Base-by-base conservation (phyloP, 2,113 vertebrate genomes). In the Donacobius atricapilla region DNA sequence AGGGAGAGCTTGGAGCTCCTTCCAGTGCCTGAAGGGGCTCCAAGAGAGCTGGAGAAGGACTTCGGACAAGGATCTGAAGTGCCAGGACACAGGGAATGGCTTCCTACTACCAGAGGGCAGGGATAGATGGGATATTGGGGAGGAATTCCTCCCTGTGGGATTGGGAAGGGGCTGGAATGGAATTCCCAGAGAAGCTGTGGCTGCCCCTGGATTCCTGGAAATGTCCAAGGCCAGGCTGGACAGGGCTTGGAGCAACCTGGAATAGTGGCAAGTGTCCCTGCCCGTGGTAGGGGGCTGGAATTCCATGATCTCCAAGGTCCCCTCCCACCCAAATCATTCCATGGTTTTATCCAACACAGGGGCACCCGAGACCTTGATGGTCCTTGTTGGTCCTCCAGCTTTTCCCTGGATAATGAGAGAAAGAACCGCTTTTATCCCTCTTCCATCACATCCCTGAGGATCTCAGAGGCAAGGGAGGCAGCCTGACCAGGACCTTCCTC, bases 151-250 rank as follows among this genome's bases (percentile, higher is more conserved):
- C 8, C 15, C 23, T 39, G n/a, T 6, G 64, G 53, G 10, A 18
- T 0, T 16, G 27, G 10, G 5, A 22, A 45, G 22, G 15, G 2
- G 0, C 28, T 39, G 23, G 13, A 20, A n/a, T 1, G 6, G 8
- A 70, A 61, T 47, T 87, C 40, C 19, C 56, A 78, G 47, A 45
- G 39, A 6, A 61, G 12, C 23, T 24, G 28, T 61, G 39, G 47
- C 28, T 70, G 23, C 8, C 2, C 4, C 15, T 45, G 63, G 63
- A 15, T 28, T 23, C 64, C 73, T 54, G 15, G 27, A 61, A 61
- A 3, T 14, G 13, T 54, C n/a, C 47, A 45, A 70, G 19, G 12
- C 12, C 28, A 39, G 18, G 2, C 0, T 45, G 39, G 54, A 33
- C 0, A 0, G 5, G 6, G 18, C 10, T 45, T 53, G 47, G 84